Conservation (phyloP, 2,888 invertebrate genomes). For the Tiliacea aurago region DNA sequence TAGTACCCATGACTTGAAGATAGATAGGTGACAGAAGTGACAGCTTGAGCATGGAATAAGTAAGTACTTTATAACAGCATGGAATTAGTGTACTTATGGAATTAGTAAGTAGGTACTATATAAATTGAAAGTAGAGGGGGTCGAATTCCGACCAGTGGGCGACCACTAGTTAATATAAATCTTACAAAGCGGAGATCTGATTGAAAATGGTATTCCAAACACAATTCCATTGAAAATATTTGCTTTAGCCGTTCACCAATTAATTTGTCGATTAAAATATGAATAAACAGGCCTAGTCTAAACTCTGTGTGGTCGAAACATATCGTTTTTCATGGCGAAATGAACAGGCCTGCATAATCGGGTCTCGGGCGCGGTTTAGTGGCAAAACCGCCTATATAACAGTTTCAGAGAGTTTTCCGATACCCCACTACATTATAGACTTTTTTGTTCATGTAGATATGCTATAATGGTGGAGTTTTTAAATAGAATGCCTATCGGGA, state of each 20-base stretch:
- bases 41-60: too few species aligned
- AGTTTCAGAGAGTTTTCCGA: slow-evolving; percentile 54
- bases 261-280: slow-evolving; percentile 25
- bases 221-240: slow-evolving; percentile 11
- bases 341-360: slow-evolving; percentile 55
- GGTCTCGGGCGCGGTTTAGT: slow-evolving; percentile 32
- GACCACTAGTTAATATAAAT: too few species aligned
- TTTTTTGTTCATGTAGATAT: slow-evolving; percentile 13
- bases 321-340: slow-evolving; percentile 46
- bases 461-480: background rate
- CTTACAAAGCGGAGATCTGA: too few species aligned
- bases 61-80: too few species aligned
- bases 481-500: slow-evolving; percentile 25
- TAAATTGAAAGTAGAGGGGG: too few species aligned
- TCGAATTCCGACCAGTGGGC: too few species aligned
- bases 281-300: background rate
- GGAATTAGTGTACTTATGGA: too few species aligned
- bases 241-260: slow-evolving; percentile 4
- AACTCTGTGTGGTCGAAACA: slow-evolving; percentile 6
- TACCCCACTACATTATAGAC: slow-evolving; percentile 31
- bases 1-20: too few species aligned
- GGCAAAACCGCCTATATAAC: slow-evolving; percentile 48
- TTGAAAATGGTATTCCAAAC: slow-evolving; percentile 1
- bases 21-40: too few species aligned
- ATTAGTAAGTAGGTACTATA: too few species aligned